Evolutionary conservation across 1,140 invertebrate species (phyloP).

Genomic region (Hypsibius dujardini): DNA sequence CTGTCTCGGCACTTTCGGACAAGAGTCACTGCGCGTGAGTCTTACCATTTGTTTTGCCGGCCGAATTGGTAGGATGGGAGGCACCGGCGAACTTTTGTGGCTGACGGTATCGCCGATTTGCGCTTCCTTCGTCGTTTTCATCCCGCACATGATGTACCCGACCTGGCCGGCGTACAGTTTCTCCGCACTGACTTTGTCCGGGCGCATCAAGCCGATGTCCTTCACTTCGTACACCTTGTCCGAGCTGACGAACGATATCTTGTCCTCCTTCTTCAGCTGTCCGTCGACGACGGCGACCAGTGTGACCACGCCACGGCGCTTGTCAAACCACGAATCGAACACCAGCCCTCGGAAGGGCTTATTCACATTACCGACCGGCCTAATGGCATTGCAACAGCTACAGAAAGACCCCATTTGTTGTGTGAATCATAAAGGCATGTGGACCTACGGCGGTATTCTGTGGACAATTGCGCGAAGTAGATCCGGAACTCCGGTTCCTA

Average conservation of each 20-base stretch:
- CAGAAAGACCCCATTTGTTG: no score
- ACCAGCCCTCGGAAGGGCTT: constrained; percentile 56
- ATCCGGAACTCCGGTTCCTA: constrained; percentile 55
- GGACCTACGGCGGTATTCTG: constrained; percentile 47
- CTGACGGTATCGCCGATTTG: constrained; percentile 68
- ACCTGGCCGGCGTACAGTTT: constrained; percentile 62
- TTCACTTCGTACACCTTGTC: constrained; percentile 58
- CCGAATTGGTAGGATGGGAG: constrained; percentile 47
- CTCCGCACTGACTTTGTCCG: constrained; percentile 48
- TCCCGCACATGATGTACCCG: constrained; percentile 61
- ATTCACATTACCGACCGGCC: constrained; percentile 40
- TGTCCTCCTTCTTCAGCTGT: constrained; percentile 44
- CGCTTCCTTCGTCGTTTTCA: constrained; percentile 56
- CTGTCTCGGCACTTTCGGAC: not conserved
- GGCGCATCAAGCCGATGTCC: constrained; percentile 58
- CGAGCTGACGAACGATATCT: constrained; percentile 45
- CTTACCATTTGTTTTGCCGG: constrained; percentile 57
- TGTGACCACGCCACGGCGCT: constrained; percentile 62
- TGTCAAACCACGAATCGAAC: constrained; percentile 87
- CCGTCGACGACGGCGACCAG: constrained; percentile 63
- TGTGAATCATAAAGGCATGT: no score
- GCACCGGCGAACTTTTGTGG: constrained; percentile 36
- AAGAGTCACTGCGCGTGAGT: not conserved
- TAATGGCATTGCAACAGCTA: no score
- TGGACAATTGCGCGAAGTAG: constrained; percentile 58